phyloP scores from a whole-genome alignment of 2,113 vertebrate genomes.

The Vulpes ferrilata region DNA sequence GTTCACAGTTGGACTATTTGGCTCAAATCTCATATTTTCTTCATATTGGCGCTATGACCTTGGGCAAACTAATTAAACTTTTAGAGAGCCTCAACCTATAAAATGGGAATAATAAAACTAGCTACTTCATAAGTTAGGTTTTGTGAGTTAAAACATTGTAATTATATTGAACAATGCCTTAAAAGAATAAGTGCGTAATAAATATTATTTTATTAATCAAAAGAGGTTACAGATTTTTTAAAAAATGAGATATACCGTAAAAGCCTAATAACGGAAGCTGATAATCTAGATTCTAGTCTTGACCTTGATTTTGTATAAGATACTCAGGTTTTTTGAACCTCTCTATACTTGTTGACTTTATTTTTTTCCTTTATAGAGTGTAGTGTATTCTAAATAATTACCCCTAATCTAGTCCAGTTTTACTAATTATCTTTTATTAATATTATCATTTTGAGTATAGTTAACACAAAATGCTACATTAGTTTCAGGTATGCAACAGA shows the following conservation, averaged over 20 bases:
- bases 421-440: neutral
- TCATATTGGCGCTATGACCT: neutral
- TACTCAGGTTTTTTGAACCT: neutral
- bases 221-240: neutral
- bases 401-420: neutral
- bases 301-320: neutral
- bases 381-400: neutral
- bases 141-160: neutral
- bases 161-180: neutral
- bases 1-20: neutral
- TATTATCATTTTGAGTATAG: neutral
- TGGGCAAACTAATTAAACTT: neutral
- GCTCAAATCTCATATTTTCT: slow-evolving; percentile 27
- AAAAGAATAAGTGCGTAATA: neutral
- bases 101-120: neutral
- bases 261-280: neutral
- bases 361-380: neutral
- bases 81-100: neutral
- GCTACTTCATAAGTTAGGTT: neutral
- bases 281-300: neutral
- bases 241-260: neutral
- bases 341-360: neutral
- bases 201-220: neutral
- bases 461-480: neutral
- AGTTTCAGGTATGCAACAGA: neutral